phyloP scores from a whole-genome alignment of 1,140 invertebrate genomes.

The Eulimnadia texana region DNA sequence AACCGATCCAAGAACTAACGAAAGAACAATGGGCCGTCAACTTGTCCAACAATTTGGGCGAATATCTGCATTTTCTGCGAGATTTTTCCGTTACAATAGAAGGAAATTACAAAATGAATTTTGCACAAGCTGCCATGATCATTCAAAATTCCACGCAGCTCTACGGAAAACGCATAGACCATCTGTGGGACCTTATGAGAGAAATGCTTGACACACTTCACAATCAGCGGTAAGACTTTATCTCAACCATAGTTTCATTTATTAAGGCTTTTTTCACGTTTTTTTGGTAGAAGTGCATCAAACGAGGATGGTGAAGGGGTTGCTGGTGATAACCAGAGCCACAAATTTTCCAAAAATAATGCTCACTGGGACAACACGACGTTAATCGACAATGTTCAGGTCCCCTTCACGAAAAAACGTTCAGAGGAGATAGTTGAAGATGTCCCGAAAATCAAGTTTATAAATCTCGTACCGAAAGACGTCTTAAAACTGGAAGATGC shows the following conservation, averaged over 20 bases:
- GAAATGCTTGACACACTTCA: conserved; percentile 29
- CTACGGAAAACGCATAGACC: conserved; percentile 37
- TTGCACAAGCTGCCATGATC: conserved; percentile 37
- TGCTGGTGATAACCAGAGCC: not conserved
- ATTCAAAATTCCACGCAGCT: conserved; percentile 35
- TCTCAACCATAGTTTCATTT: not conserved
- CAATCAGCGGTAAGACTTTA: conserved; percentile 16
- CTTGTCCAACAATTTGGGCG: conserved; percentile 15
- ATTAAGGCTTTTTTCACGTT: not conserved
- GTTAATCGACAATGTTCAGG: not conserved
- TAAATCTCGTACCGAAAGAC: not conserved
- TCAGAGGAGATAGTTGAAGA: not conserved
- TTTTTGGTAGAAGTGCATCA: no score
- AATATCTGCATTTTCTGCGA: conserved; percentile 18
- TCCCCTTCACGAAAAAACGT: not conserved
- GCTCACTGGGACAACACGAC: conserved; percentile 9
- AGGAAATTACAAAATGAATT: conserved; percentile 31
- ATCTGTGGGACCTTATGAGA: conserved; percentile 30
- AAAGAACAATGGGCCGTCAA: conserved; percentile 7
- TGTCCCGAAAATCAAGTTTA: not conserved
- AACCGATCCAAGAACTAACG: conserved; percentile 5
- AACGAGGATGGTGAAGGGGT: conserved; percentile 5
- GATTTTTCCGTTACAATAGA: not conserved
- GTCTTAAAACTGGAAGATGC: conserved; percentile 5
- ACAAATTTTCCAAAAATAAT: not conserved